A percentile compares a stretch with the other conserved stretches of the same genome.
Evolutionary conservation across 2,888 invertebrate genomes (phyloP).

Genomic region (Phengaris alcon): DNA sequence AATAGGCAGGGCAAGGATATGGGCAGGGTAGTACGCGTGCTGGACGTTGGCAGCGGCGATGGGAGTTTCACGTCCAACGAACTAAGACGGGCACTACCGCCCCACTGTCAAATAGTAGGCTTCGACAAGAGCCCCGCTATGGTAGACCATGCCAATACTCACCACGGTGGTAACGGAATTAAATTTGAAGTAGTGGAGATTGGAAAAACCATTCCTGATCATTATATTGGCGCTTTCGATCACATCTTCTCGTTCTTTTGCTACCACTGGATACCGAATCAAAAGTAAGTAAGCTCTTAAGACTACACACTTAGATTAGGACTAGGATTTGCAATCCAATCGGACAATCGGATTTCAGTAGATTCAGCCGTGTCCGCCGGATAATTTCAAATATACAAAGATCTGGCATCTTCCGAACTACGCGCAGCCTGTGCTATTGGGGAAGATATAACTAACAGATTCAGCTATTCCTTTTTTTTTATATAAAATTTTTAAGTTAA

Average conservation of each 20-base stretch:
- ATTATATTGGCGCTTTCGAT: neutral
- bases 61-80: neutral
- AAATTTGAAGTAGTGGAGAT: neutral
- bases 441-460: no score
- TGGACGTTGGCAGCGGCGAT: conserved; percentile 1
- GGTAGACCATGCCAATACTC: neutral
- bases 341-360: no score
- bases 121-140: neutral
- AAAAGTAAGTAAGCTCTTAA: neutral
- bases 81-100: neutral
- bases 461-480: no score
- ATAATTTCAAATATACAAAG: no score
- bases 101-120: neutral
- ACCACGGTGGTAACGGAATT: neutral
- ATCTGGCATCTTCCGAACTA: no score
- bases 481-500: no score
- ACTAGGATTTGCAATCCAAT: no score
- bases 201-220: neutral
- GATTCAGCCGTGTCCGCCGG: no score
- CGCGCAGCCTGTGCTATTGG: no score
- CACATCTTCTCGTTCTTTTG: conserved; percentile 13
- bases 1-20: neutral
- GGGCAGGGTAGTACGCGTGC: neutral
- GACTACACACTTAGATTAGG: no score
- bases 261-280: conserved; percentile 10